Conservation (phyloP, 1,140 invertebrate genomes). For the Bathynomus jamesi region DNA sequence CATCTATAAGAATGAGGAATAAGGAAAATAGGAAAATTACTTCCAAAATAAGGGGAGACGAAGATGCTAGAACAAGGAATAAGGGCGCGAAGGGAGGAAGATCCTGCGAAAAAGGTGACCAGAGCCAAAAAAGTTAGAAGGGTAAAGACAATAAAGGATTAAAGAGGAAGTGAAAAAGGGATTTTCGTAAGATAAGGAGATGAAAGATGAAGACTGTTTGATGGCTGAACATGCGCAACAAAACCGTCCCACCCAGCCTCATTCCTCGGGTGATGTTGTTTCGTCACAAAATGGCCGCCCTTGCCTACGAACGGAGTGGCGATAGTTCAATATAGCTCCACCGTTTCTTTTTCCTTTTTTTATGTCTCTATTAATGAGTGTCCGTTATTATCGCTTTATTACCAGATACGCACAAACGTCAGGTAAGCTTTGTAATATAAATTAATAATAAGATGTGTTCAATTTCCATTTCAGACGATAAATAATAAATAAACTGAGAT, state of each 20-base stretch:
- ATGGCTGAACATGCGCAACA: not conserved
- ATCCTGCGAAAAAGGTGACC: not conserved
- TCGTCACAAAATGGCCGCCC: not conserved
- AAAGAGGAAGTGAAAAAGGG: not conserved
- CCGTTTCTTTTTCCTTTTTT: too few relatives aligned
- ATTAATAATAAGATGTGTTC: too few relatives aligned
- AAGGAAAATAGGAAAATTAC: not conserved
- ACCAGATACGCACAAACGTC: too few relatives aligned
- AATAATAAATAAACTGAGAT: too few relatives aligned
- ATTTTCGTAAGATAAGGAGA: too few relatives aligned
- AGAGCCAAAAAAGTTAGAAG: not conserved
- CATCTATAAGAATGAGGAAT: not conserved
- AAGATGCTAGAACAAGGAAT: not conserved
- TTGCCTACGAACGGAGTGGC: not conserved
- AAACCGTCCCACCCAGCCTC: not conserved
- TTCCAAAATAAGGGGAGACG: not conserved
- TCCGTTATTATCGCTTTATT: too few relatives aligned
- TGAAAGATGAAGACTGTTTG: too few relatives aligned
- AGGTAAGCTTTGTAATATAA: too few relatives aligned
- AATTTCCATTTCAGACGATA: too few relatives aligned
- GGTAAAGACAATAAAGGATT: not conserved
- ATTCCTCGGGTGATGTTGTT: not conserved
- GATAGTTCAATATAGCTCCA: not conserved
- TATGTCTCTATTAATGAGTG: too few relatives aligned
- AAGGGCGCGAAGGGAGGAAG: not conserved